Percentiles rank a stretch among this genome's conserved stretches.
Conservation (phyloP, 2,888 invertebrate species). For the Phoenoteleia sp. region DNA sequence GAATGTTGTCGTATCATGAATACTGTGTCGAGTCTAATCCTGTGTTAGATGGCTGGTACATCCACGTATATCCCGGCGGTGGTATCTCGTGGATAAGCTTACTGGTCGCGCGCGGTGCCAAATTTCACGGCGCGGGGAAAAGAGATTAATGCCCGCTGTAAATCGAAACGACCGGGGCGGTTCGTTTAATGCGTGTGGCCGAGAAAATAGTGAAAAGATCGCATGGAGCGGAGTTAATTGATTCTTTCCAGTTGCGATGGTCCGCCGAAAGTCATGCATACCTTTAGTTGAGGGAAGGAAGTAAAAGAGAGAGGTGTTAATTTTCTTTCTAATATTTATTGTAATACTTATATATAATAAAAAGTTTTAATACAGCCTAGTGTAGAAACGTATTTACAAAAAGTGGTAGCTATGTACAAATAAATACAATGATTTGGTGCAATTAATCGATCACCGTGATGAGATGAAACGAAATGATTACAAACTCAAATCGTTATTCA, state of each 20-base stretch:
- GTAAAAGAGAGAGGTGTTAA: not conserved
- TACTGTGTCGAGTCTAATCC: slow-evolving; percentile 75
- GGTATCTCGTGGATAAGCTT: slow-evolving; percentile 54
- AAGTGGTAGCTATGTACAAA: slow-evolving; percentile 80
- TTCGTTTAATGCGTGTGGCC: slow-evolving; percentile 67
- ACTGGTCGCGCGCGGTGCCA: slow-evolving; percentile 43
- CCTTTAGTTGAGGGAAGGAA: not conserved
- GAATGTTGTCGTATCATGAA: slow-evolving; percentile 71
- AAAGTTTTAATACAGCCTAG: slow-evolving; percentile 61
- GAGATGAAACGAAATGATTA: slow-evolving; percentile 51
- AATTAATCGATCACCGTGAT: slow-evolving; percentile 62
- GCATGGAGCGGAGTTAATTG: slow-evolving; percentile 52
- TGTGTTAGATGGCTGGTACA: slow-evolving; percentile 70
- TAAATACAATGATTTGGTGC: slow-evolving; percentile 83
- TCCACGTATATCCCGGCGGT: slow-evolving; percentile 29
- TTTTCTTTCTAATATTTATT: slow-evolving; percentile 40
- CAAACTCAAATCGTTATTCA: slow-evolving; percentile 44
- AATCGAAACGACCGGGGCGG: slow-evolving; percentile 61
- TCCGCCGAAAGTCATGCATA: slow-evolving; percentile 28
- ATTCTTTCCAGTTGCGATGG: slow-evolving; percentile 52
- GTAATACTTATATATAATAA: slow-evolving; percentile 52
- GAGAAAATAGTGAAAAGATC: slow-evolving; percentile 64
- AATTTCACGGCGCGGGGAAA: slow-evolving; percentile 68
- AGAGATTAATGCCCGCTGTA: slow-evolving; percentile 67
- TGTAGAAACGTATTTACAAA: slow-evolving; percentile 69